Conservation (phyloP, 2,113 vertebrate species). For the Tympanuchus pallidicinctus region DNA sequence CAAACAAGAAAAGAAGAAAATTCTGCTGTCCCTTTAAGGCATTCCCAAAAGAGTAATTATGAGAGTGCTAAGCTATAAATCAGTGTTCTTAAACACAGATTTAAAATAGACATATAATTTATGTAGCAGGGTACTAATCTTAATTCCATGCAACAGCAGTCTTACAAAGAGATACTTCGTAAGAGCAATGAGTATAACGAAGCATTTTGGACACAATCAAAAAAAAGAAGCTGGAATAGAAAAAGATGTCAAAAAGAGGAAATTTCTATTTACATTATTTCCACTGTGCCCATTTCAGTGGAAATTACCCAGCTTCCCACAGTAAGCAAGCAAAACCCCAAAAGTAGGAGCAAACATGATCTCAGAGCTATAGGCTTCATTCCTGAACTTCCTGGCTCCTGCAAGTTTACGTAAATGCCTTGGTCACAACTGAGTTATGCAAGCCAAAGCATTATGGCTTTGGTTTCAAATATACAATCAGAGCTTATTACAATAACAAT, state of each 20-base stretch:
- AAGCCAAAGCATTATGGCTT: not conserved
- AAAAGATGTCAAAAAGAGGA: not conserved
- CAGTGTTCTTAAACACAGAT: not conserved
- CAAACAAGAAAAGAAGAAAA: not conserved
- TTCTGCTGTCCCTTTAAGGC: not conserved
- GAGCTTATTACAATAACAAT: not conserved
- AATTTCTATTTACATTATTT: not conserved
- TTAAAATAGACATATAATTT: not conserved
- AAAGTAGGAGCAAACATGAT: not conserved
- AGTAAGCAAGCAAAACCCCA: not conserved
- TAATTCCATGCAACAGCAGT: not conserved
- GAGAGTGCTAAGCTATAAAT: not conserved
- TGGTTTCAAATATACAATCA: not conserved
- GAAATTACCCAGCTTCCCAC: constrained; percentile 1
- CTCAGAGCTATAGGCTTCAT: not conserved
- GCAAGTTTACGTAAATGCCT: not conserved
- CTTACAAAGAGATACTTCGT: not conserved
- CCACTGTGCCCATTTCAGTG: not conserved
- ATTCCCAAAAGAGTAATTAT: not conserved
- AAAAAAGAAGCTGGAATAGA: not conserved
- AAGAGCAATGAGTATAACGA: not conserved
- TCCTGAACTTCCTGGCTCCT: not conserved
- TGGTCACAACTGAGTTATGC: not conserved
- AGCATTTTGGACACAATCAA: not conserved
- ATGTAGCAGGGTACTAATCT: not conserved